Base-by-base conservation (phyloP, 2,888 invertebrate species). In the Sussaba pulchella region DNA sequence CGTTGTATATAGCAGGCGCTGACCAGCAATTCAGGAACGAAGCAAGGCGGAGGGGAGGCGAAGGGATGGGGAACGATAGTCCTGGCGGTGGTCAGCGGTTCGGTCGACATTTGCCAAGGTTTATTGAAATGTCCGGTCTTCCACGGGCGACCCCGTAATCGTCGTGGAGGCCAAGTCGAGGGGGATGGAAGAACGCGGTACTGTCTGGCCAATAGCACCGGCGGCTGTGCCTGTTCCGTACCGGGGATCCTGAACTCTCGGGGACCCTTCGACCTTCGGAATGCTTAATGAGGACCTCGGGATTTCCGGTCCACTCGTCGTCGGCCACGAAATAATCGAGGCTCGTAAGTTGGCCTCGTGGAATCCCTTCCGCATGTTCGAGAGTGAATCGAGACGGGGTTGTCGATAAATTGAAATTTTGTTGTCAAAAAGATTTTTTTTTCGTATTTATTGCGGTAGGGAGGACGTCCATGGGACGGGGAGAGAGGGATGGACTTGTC, bases 71-170 rank as follows among this genome's bases (percentile, higher is more conserved):
- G 66, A 31, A 43, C 47, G 54, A 52, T 67, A 54, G 59, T 66
- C 78, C 78, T 80, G 69, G 73, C 77, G 78, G 79, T 78, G 78
- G 84, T 79, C 80, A 79, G 79, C 70, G 82, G 80, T 81, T 80
- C 78, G 70, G 73, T 69, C 82, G 75, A 74, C 78, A 84, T 83
- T 84, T 85, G 85, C 88, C 81, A 78, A 88, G 88, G 87, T 89
- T 91, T 91, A 92, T 92, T 91, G 91, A 91, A 92, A 91, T 89
- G 91, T 92, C 89, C 89, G 90, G 89, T 89, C 89, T 89, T 89
- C 87, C 88, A 77, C 85, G 82, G 59, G 41, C 41, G 43, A 76
- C 84, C 85, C 85, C 82, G 54, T 74, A 78, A 83, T 85, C 84
- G 84, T 87, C 87, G 84, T 83, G 82, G 71, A 52, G 66, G 63